A percentile compares a stretch with the other conserved stretches of the same genome.
Evolutionary conservation across 2,113 vertebrate genomes (phyloP).

Genomic region (Dicaeum eximium): DNA sequence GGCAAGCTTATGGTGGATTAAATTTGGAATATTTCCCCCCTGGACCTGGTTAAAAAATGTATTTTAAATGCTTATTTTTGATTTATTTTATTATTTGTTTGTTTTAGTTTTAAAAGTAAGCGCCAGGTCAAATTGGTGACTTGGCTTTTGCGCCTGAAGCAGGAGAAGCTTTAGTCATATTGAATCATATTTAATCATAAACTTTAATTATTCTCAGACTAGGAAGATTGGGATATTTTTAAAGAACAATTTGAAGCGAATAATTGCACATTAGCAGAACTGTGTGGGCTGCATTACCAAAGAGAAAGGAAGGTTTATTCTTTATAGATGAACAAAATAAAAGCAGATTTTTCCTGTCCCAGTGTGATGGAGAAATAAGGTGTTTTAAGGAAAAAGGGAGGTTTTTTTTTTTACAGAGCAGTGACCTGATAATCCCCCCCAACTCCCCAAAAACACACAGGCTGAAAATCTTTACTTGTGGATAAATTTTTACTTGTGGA

Average conservation of each 20-base stretch:
- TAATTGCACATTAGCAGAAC: neutral
- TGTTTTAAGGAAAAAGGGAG: neutral
- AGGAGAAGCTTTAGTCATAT: neutral
- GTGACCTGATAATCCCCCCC: neutral
- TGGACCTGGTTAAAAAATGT: accelerated
- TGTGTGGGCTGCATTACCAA: neutral
- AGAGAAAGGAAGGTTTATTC: neutral
- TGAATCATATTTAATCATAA: neutral
- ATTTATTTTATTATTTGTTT: neutral
- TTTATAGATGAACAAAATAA: neutral
- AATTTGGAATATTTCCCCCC: neutral
- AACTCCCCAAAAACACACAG: accelerated
- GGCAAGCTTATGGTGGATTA: accelerated
- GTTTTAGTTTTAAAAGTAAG: neutral
- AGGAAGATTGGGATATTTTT: neutral
- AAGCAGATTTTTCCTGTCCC: neutral
- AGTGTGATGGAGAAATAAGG: neutral
- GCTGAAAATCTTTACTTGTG: neutral
- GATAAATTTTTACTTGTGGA: no score
- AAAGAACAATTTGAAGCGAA: neutral
- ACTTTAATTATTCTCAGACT: neutral
- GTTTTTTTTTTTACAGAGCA: neutral
- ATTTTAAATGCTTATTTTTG: accelerated
- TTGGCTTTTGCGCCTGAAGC: neutral
- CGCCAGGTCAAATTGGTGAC: accelerated